phyloP scores from a whole-genome alignment of 2,797 vertebrate species.

The Micrastur ruficollis region DNA sequence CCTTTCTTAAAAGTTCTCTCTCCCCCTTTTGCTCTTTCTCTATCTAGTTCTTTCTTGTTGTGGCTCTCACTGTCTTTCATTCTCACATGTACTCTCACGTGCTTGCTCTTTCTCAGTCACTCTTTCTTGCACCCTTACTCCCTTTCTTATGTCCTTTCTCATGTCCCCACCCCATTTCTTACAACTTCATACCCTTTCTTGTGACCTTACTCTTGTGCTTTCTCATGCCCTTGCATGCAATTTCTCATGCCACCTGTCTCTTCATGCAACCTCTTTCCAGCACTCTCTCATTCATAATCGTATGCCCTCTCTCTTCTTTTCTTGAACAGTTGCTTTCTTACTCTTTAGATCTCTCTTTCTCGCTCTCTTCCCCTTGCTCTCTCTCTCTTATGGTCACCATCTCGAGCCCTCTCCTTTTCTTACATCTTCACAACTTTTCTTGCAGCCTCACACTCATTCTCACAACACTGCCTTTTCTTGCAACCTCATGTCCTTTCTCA shows the following conservation, averaged over 20 bases:
- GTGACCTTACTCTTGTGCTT: neutral
- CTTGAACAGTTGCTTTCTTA: neutral
- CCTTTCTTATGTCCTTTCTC: neutral
- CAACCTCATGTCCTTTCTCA: neutral
- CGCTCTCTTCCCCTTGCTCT: too few relatives aligned
- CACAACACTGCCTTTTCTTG: neutral
- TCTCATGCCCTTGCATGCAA: neutral
- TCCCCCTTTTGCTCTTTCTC: neutral
- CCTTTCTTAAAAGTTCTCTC: neutral
- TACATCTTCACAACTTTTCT: neutral
- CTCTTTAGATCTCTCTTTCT: too few relatives aligned
- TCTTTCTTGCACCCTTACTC: neutral
- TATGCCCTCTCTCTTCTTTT: neutral
- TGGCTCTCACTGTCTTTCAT: neutral
- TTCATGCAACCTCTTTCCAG: neutral
- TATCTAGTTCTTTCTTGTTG: neutral
- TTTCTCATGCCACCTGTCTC: neutral
- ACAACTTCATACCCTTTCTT: neutral
- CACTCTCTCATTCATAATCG: neutral
- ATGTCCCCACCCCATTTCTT: neutral
- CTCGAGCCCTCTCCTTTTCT: neutral
- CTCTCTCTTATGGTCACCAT: neutral
- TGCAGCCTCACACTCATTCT: neutral
- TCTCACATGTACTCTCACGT: neutral
- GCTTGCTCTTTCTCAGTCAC: neutral